Percentiles rank a stretch among this genome's conserved stretches.
phyloP scores from a whole-genome alignment of 2,797 vertebrate genomes.

The Okamejei kenojei region DNA sequence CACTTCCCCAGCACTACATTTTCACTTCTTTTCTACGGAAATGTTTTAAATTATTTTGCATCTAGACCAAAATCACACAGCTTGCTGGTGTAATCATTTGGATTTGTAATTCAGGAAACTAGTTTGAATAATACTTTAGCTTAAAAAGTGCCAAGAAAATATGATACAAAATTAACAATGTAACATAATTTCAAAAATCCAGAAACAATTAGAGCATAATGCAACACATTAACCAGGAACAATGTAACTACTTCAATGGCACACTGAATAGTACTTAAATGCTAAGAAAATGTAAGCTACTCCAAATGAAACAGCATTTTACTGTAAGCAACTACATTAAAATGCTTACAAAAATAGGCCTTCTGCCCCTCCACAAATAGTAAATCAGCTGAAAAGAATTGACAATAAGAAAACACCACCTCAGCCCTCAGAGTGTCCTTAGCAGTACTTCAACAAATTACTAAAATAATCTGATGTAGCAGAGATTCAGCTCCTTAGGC shows the following conservation, averaged over 20 bases:
- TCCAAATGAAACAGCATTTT: background rate
- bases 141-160: background rate
- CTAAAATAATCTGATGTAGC: slow-evolving; percentile 80
- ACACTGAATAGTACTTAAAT: background rate
- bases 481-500: slow-evolving; percentile 68
- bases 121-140: background rate
- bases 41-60: background rate
- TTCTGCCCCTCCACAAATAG: background rate
- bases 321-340: background rate
- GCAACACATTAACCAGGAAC: background rate
- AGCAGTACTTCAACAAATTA: slow-evolving; percentile 80
- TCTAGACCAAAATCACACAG: background rate
- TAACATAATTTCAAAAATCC: background rate
- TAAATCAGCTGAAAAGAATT: slow-evolving; percentile 56
- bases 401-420: slow-evolving; percentile 64
- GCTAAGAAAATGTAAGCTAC: background rate
- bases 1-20: background rate
- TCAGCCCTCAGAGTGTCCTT: slow-evolving; percentile 74
- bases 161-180: background rate
- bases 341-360: slow-evolving; percentile 1
- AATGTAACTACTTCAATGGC: background rate
- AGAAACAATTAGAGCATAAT: background rate
- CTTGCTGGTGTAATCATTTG: background rate
- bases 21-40: background rate
- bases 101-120: background rate